Conservation (phyloP, 1,140 invertebrate genomes). For the Helicoverpa armigera region DNA sequence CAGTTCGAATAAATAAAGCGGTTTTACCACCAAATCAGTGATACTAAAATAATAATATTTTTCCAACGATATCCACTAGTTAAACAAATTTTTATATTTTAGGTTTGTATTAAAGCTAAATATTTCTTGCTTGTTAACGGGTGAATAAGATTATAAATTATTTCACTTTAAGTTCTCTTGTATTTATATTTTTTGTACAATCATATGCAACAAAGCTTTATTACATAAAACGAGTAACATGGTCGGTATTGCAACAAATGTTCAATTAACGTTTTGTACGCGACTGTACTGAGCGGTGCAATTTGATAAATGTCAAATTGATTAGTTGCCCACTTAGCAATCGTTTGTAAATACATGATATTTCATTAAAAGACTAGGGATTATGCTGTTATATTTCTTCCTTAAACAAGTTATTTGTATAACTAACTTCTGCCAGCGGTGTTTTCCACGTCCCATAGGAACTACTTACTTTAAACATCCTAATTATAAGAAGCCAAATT, state of each 20-base stretch:
- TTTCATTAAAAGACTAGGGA: too few species aligned
- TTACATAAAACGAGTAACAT: slow-evolving; percentile 20
- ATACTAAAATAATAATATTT: too few species aligned
- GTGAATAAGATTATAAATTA: too few species aligned
- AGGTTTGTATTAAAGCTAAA: too few species aligned
- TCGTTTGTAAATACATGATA: neutral
- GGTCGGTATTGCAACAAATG: slow-evolving; percentile 11
- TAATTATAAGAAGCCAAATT: too few species aligned
- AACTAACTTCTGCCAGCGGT: too few species aligned
- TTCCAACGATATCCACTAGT: neutral
- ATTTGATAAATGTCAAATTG: slow-evolving; percentile 25
- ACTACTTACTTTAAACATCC: too few species aligned
- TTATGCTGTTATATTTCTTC: too few species aligned
- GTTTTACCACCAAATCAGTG: neutral
- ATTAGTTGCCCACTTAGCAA: slow-evolving; percentile 18
- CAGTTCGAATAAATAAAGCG: neutral
- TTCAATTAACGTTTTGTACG: slow-evolving; percentile 8
- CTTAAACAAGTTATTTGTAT: too few species aligned
- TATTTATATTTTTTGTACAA: neutral
- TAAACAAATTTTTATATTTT: neutral
- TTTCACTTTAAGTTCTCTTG: too few species aligned
- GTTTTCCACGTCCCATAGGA: too few species aligned
- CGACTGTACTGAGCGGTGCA: neutral
- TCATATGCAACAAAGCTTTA: neutral
- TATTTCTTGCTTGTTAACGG: too few species aligned